Evolutionary conservation across 2,797 vertebrate genomes (phyloP).

Genomic region (Arrhamphus sclerolepis): DNA sequence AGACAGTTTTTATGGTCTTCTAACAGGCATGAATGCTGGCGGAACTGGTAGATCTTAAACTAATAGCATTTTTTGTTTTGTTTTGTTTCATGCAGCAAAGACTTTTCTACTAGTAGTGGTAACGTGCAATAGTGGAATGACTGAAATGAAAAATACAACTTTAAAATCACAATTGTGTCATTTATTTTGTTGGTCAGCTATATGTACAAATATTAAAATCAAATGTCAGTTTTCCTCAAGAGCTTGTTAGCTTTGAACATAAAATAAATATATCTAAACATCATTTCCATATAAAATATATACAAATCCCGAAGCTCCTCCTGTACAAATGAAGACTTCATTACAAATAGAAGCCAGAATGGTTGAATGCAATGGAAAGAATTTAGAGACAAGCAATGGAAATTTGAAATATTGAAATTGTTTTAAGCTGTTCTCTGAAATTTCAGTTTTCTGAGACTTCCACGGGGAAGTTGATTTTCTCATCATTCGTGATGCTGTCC

Average conservation of each 20-base stretch:
- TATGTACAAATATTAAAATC: slow-evolving; percentile 68
- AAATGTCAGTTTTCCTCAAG: slow-evolving; percentile 40
- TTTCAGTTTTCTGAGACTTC: slow-evolving; percentile 75
- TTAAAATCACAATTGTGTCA: slow-evolving; percentile 29
- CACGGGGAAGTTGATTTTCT: slow-evolving; percentile 76
- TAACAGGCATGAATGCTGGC: slow-evolving; percentile 59
- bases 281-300: slow-evolving; percentile 80
- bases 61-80: not conserved
- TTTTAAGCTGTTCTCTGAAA: not conserved
- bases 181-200: slow-evolving; percentile 63
- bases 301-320: slow-evolving; percentile 63
- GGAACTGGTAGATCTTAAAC: slow-evolving; percentile 36
- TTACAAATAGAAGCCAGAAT: slow-evolving; percentile 43
- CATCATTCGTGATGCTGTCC: slow-evolving; percentile 92
- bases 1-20: slow-evolving; percentile 56
- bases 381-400: slow-evolving; percentile 42
- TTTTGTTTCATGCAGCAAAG: slow-evolving; percentile 5
- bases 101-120: too few relatives aligned
- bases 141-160: not conserved
- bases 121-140: not conserved
- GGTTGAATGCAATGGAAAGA: slow-evolving; percentile 49
- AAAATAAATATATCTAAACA: slow-evolving; percentile 84
- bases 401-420: slow-evolving; percentile 34
- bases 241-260: slow-evolving; percentile 64
- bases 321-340: slow-evolving; percentile 41